Base-by-base conservation (phyloP, 2,888 invertebrate species). In the Rosalia funebris region DNA sequence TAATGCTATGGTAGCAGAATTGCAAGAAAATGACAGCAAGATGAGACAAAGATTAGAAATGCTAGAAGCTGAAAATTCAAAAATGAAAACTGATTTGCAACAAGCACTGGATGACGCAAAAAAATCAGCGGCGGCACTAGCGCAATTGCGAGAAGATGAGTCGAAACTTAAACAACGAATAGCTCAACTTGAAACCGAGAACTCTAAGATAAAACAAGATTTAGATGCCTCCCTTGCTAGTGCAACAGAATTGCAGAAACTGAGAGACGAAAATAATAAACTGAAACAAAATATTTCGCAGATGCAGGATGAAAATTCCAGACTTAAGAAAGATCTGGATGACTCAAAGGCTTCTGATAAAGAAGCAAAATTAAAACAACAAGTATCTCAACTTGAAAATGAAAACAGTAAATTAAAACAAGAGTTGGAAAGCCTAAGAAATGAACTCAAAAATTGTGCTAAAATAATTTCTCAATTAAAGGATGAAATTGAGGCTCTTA, bases 141-240 rank as follows among this genome's bases (percentile, higher is more conserved):
- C 44, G 5, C 10, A 42, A 3, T 19, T 66, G 17, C 56, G 63
- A 31, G 54, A 64, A 5, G 62, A 62, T 11, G 61, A 57, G 12
- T 52, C 36, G 12, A 56, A 62, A 47, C 34, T 57, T 14, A 52
- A 62, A 41, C 65, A 66, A 25, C 47, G 55, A 44, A 25, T 65
- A 10, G 65, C 56, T 5, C 53, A 58, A 4, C 32, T 65, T 1
- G 67, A 71, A 62, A 63, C 57, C 12, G 68, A 71, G 42, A 68
- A 67, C 39, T 42, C 52, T n/a, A 69, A 71, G 55, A 46, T 73
- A n/a, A 73, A 70, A 47, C 67, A 65, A 15, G 68, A 72, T 32
- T 50, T 72, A 16, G 69, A 70, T 12, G 42, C 39, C 1, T 60
- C 67, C 4, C 31, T 66, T 37, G 53, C 19, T n/a, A 31, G n/a